Conservation (phyloP, 2,888 invertebrate genomes). For the Ypsolopha scabrella region DNA sequence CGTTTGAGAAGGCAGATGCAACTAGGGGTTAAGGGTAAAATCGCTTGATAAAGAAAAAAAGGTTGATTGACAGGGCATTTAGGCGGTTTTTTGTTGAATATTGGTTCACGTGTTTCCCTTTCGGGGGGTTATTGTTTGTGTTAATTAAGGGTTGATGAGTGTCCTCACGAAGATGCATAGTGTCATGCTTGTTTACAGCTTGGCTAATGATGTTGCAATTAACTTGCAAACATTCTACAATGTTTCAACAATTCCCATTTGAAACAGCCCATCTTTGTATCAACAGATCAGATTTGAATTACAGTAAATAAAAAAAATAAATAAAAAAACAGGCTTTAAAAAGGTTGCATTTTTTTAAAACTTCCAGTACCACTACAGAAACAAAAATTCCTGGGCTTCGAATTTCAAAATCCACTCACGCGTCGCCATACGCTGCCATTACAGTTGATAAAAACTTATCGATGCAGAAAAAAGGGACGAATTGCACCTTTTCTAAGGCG, state of each 20-base stretch:
- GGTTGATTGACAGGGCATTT: conserved; percentile 45
- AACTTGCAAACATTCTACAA: no score
- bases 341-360: no score
- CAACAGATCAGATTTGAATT: no score
- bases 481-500: conserved; percentile 68
- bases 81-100: conserved; percentile 14
- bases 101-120: conserved; percentile 6
- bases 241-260: no score
- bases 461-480: conserved; percentile 34
- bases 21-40: conserved; percentile 55
- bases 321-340: no score
- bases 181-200: no score
- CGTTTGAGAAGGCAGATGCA: conserved; percentile 62
- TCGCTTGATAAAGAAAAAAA: conserved; percentile 36
- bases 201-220: no score
- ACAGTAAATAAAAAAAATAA: no score
- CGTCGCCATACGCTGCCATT: conserved; percentile 30
- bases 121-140: not conserved
- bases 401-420: conserved; percentile 46
- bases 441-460: conserved; percentile 43
- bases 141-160: no score
- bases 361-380: not conserved
- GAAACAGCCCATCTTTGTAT: no score
- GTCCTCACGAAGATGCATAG: no score
- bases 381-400: conserved; percentile 29